Conservation (phyloP, 2,113 vertebrate genomes). For the Cottus gobio region DNA sequence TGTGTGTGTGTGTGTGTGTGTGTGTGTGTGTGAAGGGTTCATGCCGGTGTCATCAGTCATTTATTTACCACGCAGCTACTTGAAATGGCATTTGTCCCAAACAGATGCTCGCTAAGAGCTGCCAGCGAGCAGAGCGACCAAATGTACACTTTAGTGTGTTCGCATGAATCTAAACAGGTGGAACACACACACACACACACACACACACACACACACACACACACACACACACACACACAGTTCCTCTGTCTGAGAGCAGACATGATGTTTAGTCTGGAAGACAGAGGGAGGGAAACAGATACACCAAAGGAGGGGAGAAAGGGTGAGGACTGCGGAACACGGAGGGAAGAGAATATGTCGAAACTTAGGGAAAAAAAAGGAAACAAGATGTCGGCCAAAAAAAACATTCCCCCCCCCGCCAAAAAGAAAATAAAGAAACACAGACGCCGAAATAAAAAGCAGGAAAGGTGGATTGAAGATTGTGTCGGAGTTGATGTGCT, state of each 20-base stretch:
- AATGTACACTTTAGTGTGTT: not conserved
- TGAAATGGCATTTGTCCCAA: conserved; percentile 17
- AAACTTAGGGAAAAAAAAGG: conserved; percentile 24
- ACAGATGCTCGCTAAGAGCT: not conserved
- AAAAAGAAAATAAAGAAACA: no score
- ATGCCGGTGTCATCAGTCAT: conserved; percentile 21
- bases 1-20: conserved; percentile 15
- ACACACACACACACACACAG: not conserved
- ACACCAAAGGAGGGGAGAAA: conserved; percentile 34
- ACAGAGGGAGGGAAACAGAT: conserved; percentile 51
- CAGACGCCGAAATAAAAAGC: not conserved
- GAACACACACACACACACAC: not conserved
- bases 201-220: not conserved
- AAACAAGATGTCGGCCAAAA: conserved; percentile 21
- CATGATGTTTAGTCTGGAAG: conserved; percentile 71
- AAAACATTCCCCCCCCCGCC: no score
- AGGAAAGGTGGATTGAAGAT: not conserved
- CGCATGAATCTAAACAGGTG: not conserved
- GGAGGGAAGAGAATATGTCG: conserved; percentile 5
- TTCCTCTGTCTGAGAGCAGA: conserved; percentile 66
- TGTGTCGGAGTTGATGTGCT: conserved; percentile 8
- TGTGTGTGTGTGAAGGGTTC: conserved; percentile 31
- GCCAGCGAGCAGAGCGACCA: not conserved
- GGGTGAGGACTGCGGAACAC: not conserved
- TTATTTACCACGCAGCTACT: not conserved